These are phyloP conservation scores for Trematocara macrostoma DNA, from an alignment of 2,113 vertebrate genomes.

Conservation along the genomic window DNA sequence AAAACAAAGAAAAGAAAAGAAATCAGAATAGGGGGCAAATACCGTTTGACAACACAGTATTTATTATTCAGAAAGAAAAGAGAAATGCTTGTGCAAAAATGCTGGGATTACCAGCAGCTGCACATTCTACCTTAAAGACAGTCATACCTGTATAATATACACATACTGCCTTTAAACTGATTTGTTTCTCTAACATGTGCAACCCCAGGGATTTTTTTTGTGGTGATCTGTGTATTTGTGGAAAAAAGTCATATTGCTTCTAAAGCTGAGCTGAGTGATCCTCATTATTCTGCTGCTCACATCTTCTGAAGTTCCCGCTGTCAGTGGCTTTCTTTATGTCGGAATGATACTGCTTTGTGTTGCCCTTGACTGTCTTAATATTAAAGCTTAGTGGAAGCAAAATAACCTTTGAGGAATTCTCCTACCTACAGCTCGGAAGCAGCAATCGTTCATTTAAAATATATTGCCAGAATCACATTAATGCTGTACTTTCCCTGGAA, in stretches of 20 bases:
- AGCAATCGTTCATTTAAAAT: conserved; percentile 8
- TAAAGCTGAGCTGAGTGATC: neutral
- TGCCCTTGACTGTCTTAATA: conserved; percentile 10
- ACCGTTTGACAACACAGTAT: neutral
- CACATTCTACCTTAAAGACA: neutral
- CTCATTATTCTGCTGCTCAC: conserved; percentile 1
- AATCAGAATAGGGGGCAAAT: neutral
- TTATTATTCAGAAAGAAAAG: neutral
- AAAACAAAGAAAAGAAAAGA: neutral
- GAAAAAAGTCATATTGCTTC: neutral
- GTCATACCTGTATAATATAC: neutral
- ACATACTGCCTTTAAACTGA: neutral
- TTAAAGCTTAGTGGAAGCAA: neutral
- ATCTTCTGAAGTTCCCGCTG: conserved; percentile 4
- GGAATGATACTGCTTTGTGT: conserved; percentile 13
- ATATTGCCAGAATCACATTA: conserved; percentile 1
- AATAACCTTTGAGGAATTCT: conserved; percentile 7
- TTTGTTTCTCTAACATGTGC: neutral
- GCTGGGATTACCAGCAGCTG: neutral
- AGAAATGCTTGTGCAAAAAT: neutral
- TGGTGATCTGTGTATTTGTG: neutral
- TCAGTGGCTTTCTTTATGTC: neutral
- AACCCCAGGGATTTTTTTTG: neutral
- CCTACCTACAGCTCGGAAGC: neutral
- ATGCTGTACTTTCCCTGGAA: neutral